phyloP scores from a whole-genome alignment of 2,888 invertebrate genomes.

The Tetramorium bicarinatum region DNA sequence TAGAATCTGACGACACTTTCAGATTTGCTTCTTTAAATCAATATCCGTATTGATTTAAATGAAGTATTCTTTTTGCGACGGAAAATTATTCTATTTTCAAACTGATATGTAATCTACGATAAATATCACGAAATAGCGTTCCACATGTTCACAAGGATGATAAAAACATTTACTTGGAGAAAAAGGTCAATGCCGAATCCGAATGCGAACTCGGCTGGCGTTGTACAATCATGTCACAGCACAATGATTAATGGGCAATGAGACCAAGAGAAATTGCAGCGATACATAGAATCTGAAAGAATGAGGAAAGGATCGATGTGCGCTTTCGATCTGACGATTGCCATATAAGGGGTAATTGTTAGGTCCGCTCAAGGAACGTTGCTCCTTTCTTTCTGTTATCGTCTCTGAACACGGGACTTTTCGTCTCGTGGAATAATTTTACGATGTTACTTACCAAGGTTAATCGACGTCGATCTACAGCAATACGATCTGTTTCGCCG shows the following conservation, averaged over 20 bases:
- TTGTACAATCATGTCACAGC: constrained; percentile 20
- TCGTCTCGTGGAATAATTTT: constrained; percentile 56
- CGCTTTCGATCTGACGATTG: constrained; percentile 1
- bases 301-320: constrained; percentile 13
- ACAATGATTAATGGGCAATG: constrained; percentile 29
- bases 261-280: constrained; percentile 13
- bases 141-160: neutral
- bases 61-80: neutral
- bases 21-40: neutral
- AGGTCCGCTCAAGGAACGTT: constrained; percentile 31
- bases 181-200: constrained; percentile 34
- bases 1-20: neutral
- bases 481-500: constrained; percentile 67
- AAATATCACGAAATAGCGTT: neutral
- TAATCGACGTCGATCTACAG: constrained; percentile 71
- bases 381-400: constrained; percentile 59
- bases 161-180: neutral
- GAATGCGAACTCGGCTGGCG: constrained; percentile 20
- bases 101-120: neutral
- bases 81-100: constrained; percentile 1
- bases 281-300: constrained; percentile 2
- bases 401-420: constrained; percentile 66
- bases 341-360: neutral
- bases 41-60: neutral
- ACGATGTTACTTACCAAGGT: constrained; percentile 77